Base-by-base conservation (phyloP, 2,113 vertebrate genomes). In the Rana temporaria region DNA sequence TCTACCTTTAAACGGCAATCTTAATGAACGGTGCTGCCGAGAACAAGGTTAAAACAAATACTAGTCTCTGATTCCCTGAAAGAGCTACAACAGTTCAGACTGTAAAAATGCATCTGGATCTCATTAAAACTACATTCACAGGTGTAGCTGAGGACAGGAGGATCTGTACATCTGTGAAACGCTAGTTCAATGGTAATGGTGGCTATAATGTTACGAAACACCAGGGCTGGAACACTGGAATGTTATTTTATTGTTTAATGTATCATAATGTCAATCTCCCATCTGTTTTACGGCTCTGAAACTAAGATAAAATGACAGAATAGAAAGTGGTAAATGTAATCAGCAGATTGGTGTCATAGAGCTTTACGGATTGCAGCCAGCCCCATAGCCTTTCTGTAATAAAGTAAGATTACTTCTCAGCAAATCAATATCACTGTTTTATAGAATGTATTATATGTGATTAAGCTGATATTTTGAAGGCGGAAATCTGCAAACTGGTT, bases 281-380 rank as follows among this genome's bases (percentile, higher is more conserved):
- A 79, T 79, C 77, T 79, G 77, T 68, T 79, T 79, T 68, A 79
- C 77, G 68, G 77, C 30, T 79, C 24, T 79, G 52, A 30, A 79
- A 79, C 53, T 11, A 56, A 26, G 34, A 56, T 79, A 34, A 68
- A 79, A 66, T 20, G 52, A 67, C 64, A 57, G 64, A 68, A 56
- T 53, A 68, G 63, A 79, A 67, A 79, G 64, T 22, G 53, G 26
- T 68, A 38, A 59, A 68, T 34, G 77, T 79, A 66, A 78, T 34
- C 76, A 78, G 62, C 48, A 56, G 42, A 78, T 32, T 78, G 59
- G 42, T 67, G 66, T 56, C 42, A 56, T 19, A 15, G 14, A 67
- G 76, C 63, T 67, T 67, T 24, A 6, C 48, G 11, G 18, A 73
- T 57, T 34, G 24, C 26, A n/a, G 55, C 53, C 53, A 57, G 53